These are phyloP conservation scores for Heliconius congener DNA, from an alignment of 1,140 invertebrate species.

Conservation along the genomic window DNA sequence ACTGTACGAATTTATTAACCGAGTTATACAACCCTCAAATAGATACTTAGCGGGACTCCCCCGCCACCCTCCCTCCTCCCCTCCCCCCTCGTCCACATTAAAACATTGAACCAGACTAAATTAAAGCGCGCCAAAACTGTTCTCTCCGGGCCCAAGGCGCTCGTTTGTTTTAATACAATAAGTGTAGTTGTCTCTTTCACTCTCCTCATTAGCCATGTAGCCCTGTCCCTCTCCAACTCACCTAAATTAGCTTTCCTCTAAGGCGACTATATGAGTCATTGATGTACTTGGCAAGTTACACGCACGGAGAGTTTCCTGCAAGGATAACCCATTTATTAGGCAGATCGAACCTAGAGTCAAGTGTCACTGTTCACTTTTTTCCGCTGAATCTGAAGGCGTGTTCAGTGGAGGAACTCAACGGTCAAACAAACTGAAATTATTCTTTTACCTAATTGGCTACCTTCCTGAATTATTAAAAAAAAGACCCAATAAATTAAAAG, in stretches of 20 bases:
- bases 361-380: too few relatives aligned
- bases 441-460: background rate
- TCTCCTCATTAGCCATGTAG: conserved; percentile 48
- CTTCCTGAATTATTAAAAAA: conserved; percentile 18
- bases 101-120: conserved; percentile 77
- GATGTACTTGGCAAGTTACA: conserved; percentile 40
- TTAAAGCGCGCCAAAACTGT: conserved; percentile 79
- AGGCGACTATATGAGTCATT: conserved; percentile 62
- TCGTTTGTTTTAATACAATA: conserved; percentile 81
- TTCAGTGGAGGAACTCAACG: too few relatives aligned
- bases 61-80: too few relatives aligned
- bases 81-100: conserved; percentile 64
- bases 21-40: conserved; percentile 75
- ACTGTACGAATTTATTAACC: conserved; percentile 76
- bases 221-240: conserved; percentile 50
- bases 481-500: conserved; percentile 57
- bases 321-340: background rate
- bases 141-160: conserved; percentile 74
- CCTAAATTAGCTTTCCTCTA: conserved; percentile 68
- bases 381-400: too few relatives aligned
- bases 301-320: conserved; percentile 12
- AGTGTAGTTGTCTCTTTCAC: conserved; percentile 65
- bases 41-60: conserved; percentile 74
- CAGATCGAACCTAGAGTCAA: too few relatives aligned
- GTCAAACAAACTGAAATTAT: background rate